A percentile compares a stretch with the other conserved stretches of the same genome.
Evolutionary conservation across 2,113 vertebrate genomes (phyloP).

Genomic region (Zapus hudsonius): DNA sequence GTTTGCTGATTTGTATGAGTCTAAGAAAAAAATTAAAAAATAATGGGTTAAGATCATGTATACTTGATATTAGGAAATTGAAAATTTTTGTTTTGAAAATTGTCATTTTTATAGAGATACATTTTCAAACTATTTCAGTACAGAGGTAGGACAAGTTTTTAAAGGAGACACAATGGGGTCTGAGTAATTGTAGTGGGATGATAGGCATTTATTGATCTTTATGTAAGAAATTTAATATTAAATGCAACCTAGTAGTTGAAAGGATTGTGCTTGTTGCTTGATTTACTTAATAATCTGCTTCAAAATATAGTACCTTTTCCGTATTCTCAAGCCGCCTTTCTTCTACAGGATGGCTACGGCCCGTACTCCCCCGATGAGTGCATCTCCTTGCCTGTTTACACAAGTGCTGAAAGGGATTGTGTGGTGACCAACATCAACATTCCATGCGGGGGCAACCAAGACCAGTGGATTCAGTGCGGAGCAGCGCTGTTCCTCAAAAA

Average conservation of each 20-base stretch:
- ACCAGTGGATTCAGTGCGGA: conserved; percentile 96
- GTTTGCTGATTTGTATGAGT: neutral
- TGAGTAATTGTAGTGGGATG: neutral
- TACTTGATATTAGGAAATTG: neutral
- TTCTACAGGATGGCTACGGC: conserved; percentile 85
- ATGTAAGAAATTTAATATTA: conserved; percentile 24
- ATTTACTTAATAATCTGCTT: neutral
- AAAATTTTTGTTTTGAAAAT: neutral
- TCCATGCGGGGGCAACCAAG: conserved; percentile 91
- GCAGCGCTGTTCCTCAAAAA: conserved; percentile 96
- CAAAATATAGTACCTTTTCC: neutral
- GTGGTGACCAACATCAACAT: conserved; percentile 94
- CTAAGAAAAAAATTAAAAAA: neutral
- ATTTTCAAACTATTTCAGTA: neutral
- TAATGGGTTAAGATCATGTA: neutral
- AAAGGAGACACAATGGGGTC: neutral
- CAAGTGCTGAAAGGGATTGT: conserved; percentile 91
- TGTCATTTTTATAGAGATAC: neutral
- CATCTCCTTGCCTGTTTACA: conserved; percentile 94
- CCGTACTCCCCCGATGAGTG: conserved; percentile 90
- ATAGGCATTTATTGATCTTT: neutral
- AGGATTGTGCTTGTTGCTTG: neutral
- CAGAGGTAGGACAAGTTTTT: neutral
- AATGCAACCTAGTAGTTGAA: neutral
- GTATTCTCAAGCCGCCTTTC: neutral